Base-by-base conservation (phyloP, 2,113 vertebrate genomes). In the Cnemophilus loriae region DNA sequence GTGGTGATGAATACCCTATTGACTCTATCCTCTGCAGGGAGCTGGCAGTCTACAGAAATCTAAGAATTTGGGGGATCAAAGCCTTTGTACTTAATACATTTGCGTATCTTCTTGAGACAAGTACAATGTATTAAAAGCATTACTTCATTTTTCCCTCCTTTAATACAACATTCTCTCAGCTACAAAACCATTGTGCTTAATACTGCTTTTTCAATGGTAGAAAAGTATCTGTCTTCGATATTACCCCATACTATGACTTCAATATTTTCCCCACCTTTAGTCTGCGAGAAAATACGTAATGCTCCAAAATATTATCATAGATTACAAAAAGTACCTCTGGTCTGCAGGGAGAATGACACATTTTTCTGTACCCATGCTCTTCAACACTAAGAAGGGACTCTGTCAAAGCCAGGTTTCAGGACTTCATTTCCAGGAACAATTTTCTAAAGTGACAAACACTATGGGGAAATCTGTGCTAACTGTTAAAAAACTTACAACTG, bases 391-490 rank as follows among this genome's bases (percentile, higher is more conserved):
- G 92, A 96, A 98, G 90, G 77, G 88, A 70, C 46, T 93, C 95
- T 95, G 95, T 97, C 95, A 97, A 95, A 87, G 89, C 77, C 95
- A 92, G 94, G 61, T 97, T 98, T 97, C 91, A 89, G 95, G 97
- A 98, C 96, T 96, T 98, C 96, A 97, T 98, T 98, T 97, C 97
- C 91, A 97, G 96, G 93, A 97, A 97, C 97, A 97, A 98, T 98
- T 98, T 98, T 97, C 96, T 97, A 91, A 98, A 98, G 95, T 98
- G 98, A 98, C 97, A 98, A 98, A 98, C 97, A 98, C 98, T 98
- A 96, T 95, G 94, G 98, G 98, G 98, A 98, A 98, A 98, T 98
- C 97, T 98, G 90, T 95, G 97, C 96, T 98, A 98, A 97, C 96
- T 95, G 96, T 97, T 98, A 91, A 96, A 97, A 97, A 98, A 77